Evolutionary conservation across 1,140 invertebrate genomes (phyloP), one percentile per base, ranked within the genome.

Genomic region (Zaprionus lachaisei): DNA sequence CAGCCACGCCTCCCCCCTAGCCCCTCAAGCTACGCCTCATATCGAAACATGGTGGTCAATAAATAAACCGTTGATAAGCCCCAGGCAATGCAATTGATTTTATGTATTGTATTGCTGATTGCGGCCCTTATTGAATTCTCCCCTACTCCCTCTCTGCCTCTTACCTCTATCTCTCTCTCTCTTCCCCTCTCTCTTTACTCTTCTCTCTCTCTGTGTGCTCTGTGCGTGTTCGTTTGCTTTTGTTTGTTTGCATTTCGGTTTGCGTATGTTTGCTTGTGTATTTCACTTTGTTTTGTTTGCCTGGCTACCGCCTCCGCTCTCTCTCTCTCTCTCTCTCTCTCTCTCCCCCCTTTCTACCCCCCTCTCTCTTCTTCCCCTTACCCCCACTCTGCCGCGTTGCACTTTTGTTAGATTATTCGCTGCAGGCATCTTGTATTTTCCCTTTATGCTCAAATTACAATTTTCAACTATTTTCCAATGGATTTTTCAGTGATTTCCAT

Each of bases 1-100:
- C 73, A 55, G 41, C 63, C 22, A 15, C 17, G 47, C 60, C 41
- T n/a, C 7, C 2, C 20, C 3, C 17, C 20, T 20, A 20, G 15
- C 11, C 2, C 38, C 38, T 47, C n/a, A 17, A 47, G 41, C n/a
- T 9, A 2, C 11, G 47, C 47, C 47, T 51, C 20, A 51, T 51
- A 51, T 51, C 47, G 47, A 51, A 20, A 20, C n/a, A 51, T 51
- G 47, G 62, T 83, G 83, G 67, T 77, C 80, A 89, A 89, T 84
- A 87, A 87, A 89, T 81, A 89, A 87, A 70, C 68, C 84, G 66
- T 89, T 89, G 84, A 89, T 87, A 87, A 84, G 77, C 84, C 75
- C 78, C 75, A 81, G 79, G 85, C 85, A 79, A 74, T 84, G 84
- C 85, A 71, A 87, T 87, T 89, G 85, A 90, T 90, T 87, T 84